phyloP scores from a whole-genome alignment of 2,888 invertebrate species.

The Hecatera dysodea region DNA sequence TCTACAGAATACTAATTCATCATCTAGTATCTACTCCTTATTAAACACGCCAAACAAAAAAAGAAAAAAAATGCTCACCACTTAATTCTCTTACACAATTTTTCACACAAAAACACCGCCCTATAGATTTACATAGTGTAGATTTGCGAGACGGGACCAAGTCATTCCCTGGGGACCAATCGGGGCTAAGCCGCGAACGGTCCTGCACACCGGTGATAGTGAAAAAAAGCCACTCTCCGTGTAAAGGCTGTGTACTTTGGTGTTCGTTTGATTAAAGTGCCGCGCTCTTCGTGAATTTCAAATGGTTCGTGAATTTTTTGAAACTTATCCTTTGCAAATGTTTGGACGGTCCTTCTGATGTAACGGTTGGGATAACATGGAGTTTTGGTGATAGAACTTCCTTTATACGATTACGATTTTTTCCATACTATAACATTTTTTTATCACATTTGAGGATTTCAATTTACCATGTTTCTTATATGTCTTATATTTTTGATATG shows the following conservation, averaged over 20 bases:
- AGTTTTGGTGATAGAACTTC: conserved; percentile 2
- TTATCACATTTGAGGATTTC: no score
- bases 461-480: no score
- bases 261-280: conserved; percentile 63
- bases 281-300: conserved; percentile 55
- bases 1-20: no score
- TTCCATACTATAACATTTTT: not conserved
- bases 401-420: conserved; percentile 9
- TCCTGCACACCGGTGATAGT: conserved; percentile 65
- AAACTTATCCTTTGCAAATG: conserved; percentile 56
- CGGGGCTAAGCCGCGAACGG: conserved; percentile 56
- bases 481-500: no score
- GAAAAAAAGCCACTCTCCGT: conserved; percentile 59
- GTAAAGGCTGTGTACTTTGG: conserved; percentile 63
- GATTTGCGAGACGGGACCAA: conserved; percentile 56
- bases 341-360: conserved; percentile 43
- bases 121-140: conserved; percentile 61
- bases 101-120: conserved; percentile 29
- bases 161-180: conserved; percentile 61
- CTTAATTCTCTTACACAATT: conserved; percentile 28
- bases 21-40: not conserved
- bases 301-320: conserved; percentile 59
- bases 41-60: not conserved
- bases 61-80: conserved; percentile 6
- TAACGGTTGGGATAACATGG: conserved; percentile 27